Evolutionary conservation across 1,140 invertebrate genomes (phyloP), one percentile per base, ranked within the genome.

Genomic region (Homarus americanus): DNA sequence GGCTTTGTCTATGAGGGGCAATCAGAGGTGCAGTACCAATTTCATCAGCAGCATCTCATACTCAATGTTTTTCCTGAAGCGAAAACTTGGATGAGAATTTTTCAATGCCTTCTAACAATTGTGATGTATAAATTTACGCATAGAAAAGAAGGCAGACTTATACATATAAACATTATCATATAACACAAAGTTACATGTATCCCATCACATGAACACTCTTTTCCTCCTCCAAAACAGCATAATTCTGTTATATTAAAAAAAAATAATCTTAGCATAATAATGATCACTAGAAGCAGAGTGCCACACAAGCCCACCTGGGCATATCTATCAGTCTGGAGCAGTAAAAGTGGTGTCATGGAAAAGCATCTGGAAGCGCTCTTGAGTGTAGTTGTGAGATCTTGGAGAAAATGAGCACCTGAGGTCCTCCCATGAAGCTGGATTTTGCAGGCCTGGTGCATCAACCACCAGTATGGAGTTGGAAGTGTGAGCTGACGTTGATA

Each of bases 351-450:
- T 96, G 93, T 99, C 97, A 95, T 99, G 97, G 94, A 98, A 99
- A 7, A 99, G 95, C 36, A 97, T 95, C 94, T 98, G 97, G 36
- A 99, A 94, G 28, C 98, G 95, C 95, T 99, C 98, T 94, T 99
- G 96, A 82, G 98, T 94, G 94, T 99, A 99, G 95, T 99, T 99
- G 93, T 97, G 97, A 99, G 95, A 94, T 99, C 98, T 91, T 97
- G 96, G 91, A 99, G n/a, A 96, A 99, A 96, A 1, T 95, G 96
- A 2, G 97, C 97, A 20, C 97, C 97, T 66, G 96, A 92, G 34
- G 94, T 93, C 95, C 95, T 97, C 0, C 97, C 97, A 97, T 2
- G 97, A 97, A 41, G 97, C 96, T 2, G 97, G 97, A 95, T 98
- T 98, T 94, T 98, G 98, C 93, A 98, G 97, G 53, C 98, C 98